These are phyloP conservation scores for Sebastes hubbsi DNA, from an alignment of 2,797 vertebrate species.

Conservation along the genomic window DNA sequence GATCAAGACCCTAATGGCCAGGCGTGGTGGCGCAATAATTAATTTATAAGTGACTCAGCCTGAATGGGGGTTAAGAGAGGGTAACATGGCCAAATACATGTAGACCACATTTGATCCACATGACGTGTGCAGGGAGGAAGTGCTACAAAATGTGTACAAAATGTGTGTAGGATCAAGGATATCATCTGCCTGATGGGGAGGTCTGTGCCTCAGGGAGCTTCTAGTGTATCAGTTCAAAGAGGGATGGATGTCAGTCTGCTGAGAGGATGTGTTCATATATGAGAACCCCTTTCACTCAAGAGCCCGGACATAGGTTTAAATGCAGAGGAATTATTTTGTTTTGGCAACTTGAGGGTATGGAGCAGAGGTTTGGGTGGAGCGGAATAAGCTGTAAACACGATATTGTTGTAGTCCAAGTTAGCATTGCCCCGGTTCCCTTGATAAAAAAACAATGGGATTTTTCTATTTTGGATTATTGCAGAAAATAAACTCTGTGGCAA, in stretches of 20 bases:
- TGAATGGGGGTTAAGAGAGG: not conserved
- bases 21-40: slow-evolving; percentile 27
- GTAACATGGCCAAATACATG: slow-evolving; percentile 43
- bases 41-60: slow-evolving; percentile 49
- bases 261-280: not conserved
- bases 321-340: not conserved
- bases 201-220: slow-evolving; percentile 11
- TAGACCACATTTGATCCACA: slow-evolving; percentile 39
- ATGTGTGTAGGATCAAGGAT: slow-evolving; percentile 5
- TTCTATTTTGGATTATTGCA: too few relatives aligned
- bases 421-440: too few relatives aligned
- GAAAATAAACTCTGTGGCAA: too few relatives aligned
- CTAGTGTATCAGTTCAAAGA: not conserved
- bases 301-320: not conserved
- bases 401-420: too few relatives aligned
- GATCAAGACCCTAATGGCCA: slow-evolving; percentile 8
- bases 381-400: too few relatives aligned
- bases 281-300: not conserved
- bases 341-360: too few relatives aligned
- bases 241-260: not conserved
- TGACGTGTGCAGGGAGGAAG: not conserved
- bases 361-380: not conserved
- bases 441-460: accelerated
- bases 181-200: slow-evolving; percentile 18
- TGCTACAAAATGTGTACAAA: not conserved